These are phyloP conservation scores for Ardeotis arabs DNA, from an alignment of 2,113 vertebrate genomes.

Conservation along the genomic window DNA sequence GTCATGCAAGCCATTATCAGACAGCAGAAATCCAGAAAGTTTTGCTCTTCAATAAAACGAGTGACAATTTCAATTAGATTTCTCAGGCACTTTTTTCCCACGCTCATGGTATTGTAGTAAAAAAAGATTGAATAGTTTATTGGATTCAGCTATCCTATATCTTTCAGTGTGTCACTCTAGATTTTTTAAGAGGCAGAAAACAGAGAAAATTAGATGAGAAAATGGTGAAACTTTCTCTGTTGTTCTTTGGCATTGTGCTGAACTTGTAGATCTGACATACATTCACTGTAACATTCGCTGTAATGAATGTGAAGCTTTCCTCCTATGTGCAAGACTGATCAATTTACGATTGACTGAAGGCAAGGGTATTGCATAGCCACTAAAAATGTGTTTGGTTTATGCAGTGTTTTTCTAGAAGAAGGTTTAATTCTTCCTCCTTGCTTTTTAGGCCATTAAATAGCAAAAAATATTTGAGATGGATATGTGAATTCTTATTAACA, in stretches of 20 bases:
- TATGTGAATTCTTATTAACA: background rate
- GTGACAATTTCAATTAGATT: constrained; percentile 35
- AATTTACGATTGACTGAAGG: background rate
- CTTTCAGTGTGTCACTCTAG: background rate
- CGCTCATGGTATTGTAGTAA: background rate
- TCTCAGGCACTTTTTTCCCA: background rate
- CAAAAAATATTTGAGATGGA: background rate
- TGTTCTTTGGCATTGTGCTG: background rate
- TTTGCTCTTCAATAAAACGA: background rate
- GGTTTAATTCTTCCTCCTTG: background rate
- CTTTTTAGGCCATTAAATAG: background rate
- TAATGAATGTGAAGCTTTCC: background rate
- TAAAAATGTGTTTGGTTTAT: background rate
- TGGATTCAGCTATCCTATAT: background rate
- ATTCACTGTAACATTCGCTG: background rate
- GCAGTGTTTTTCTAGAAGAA: background rate
- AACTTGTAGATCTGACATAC: background rate
- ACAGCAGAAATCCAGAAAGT: background rate
- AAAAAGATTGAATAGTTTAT: background rate
- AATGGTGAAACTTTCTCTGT: background rate
- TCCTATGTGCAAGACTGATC: background rate
- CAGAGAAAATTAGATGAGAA: background rate
- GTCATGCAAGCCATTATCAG: background rate
- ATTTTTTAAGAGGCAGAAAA: constrained; percentile 10
- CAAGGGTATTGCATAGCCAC: background rate